Evolutionary conservation across 2,797 vertebrate species (phyloP).

Genomic region (Aselliscus stoliczkanus): DNA sequence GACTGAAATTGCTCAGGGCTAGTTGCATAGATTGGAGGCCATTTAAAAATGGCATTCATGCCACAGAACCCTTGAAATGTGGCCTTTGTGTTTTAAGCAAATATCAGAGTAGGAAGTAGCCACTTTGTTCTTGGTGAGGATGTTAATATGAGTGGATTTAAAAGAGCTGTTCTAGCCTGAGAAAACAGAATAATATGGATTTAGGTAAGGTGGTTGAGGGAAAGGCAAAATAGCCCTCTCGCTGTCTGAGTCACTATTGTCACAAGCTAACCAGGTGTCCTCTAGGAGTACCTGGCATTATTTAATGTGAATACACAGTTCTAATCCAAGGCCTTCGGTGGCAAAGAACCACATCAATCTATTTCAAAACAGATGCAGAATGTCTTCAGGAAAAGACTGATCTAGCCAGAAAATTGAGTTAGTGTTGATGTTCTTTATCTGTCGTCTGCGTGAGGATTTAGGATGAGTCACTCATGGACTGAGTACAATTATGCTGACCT

Average conservation of each 20-base stretch:
- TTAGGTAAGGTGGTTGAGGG: background rate
- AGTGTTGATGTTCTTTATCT: background rate
- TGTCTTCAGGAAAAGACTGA: constrained; percentile 26
- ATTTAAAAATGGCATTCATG: background rate
- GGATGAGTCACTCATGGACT: background rate
- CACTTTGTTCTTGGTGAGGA: background rate
- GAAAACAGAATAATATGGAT: background rate
- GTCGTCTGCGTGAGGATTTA: background rate
- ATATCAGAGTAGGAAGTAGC: background rate
- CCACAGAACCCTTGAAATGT: background rate
- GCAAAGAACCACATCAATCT: background rate
- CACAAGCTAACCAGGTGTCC: background rate
- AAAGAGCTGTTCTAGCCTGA: background rate
- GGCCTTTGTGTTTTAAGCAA: constrained; percentile 3
- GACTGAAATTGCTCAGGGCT: background rate
- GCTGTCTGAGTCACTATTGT: background rate
- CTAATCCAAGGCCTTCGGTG: background rate
- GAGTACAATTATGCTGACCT: background rate
- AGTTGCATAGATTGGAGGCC: background rate
- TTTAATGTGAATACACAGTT: background rate
- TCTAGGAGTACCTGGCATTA: background rate
- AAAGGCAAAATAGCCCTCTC: background rate
- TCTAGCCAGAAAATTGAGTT: background rate
- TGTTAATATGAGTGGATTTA: background rate
- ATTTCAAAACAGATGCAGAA: constrained; percentile 11